phyloP scores from a whole-genome alignment of 2,797 vertebrate species.

The Lagocephalus sceleratus region DNA sequence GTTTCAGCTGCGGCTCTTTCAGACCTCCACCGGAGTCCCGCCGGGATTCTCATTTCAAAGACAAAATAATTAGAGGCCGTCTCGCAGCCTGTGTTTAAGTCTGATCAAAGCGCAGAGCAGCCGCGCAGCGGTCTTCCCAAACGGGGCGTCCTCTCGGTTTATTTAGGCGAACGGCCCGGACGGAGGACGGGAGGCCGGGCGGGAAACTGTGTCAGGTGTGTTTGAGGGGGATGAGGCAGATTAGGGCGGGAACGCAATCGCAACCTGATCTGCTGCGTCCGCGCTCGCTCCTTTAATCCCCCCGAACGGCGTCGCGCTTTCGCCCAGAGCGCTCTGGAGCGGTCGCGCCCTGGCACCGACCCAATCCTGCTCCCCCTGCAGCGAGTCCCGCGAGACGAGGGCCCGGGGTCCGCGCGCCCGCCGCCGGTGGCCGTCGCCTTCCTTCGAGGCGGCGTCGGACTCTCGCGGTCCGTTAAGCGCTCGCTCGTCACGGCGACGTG shows the following conservation, averaged over 20 bases:
- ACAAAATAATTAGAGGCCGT: constrained; percentile 67
- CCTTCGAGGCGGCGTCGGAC: not conserved
- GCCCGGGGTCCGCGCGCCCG: constrained; percentile 1
- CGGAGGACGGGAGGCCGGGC: constrained; percentile 14
- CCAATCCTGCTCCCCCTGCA: constrained; percentile 41
- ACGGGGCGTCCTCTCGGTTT: constrained; percentile 13
- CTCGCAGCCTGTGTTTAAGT: constrained; percentile 57
- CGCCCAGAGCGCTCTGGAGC: constrained; percentile 24
- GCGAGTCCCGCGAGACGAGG: constrained; percentile 34
- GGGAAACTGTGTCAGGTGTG: constrained; percentile 7
- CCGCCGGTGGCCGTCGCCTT: not conserved
- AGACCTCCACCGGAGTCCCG: constrained; percentile 46
- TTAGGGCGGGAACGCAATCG: constrained; percentile 4
- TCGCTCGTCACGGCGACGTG: constrained; percentile 10
- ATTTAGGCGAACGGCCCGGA: constrained; percentile 25
- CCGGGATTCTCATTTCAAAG: constrained; percentile 54
- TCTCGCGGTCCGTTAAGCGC: constrained; percentile 20
- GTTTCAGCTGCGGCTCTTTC: constrained; percentile 48
- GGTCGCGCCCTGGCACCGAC: constrained; percentile 18
- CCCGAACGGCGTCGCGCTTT: constrained; percentile 27
- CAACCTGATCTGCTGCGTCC: constrained; percentile 24
- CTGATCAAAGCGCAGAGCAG: constrained; percentile 41
- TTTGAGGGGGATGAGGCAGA: constrained; percentile 20
- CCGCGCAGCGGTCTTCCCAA: constrained; percentile 12
- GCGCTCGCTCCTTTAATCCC: constrained; percentile 22